phyloP scores from a whole-genome alignment of 2,888 invertebrate genomes.

The Fissipunctia ypsillon region DNA sequence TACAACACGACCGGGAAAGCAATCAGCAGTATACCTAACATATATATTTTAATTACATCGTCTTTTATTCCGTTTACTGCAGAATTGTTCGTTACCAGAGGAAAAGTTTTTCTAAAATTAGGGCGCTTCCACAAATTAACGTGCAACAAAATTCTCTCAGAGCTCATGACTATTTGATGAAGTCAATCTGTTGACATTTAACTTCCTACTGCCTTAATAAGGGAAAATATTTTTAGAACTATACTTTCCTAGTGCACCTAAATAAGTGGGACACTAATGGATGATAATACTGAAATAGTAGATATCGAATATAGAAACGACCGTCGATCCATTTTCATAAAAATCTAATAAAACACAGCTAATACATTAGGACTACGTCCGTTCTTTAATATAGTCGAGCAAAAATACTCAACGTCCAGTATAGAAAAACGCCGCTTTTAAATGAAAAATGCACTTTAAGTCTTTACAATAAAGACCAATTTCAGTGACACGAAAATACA shows the following conservation, averaged over 20 bases:
- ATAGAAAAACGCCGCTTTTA: not conserved
- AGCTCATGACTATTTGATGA: not conserved
- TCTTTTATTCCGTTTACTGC: conserved; percentile 1
- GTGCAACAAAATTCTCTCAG: not conserved
- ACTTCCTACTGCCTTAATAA: too few relatives aligned
- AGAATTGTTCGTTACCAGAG: not conserved
- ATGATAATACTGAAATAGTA: not conserved
- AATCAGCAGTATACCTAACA: conserved; percentile 41
- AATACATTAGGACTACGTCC: conserved; percentile 21
- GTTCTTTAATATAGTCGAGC: conserved; percentile 9
- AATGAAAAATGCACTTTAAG: conserved; percentile 5
- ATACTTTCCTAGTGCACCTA: not conserved
- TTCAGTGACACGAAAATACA: not conserved
- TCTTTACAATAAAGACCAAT: conserved; percentile 6
- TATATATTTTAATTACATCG: conserved; percentile 41
- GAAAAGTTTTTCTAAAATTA: not conserved
- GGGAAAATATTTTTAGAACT: not conserved
- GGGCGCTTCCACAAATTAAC: not conserved
- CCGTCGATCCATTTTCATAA: conserved; percentile 17
- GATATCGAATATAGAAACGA: not conserved
- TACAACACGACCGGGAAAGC: conserved; percentile 45
- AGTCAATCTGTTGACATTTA: not conserved
- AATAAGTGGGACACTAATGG: not conserved
- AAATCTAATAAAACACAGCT: conserved; percentile 33
- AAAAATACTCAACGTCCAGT: conserved; percentile 11